Conservation (phyloP, 2,113 vertebrate genomes). For the Brachyhypopomus occidentalis region DNA sequence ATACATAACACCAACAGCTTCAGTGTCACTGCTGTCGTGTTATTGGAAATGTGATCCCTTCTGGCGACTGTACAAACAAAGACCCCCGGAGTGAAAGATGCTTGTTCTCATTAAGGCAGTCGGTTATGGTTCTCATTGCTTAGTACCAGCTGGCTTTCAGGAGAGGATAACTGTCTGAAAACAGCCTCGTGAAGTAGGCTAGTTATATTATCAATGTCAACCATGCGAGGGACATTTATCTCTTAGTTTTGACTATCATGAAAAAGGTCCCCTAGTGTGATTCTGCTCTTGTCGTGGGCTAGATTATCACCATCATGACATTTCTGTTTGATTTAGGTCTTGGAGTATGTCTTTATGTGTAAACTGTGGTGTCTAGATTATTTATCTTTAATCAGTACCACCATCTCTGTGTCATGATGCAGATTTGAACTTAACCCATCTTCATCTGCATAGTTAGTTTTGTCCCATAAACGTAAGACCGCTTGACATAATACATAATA, state of each 20-base stretch:
- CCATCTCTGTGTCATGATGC: constrained; percentile 22
- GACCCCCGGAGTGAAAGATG: constrained; percentile 18
- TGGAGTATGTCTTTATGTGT: constrained; percentile 20
- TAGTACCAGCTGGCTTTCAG: background rate
- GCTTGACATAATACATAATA: too few relatives aligned
- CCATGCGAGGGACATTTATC: background rate
- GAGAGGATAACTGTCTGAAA: background rate
- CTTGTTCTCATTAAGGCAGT: constrained; percentile 9
- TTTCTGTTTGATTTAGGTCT: constrained; percentile 16
- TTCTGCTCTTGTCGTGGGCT: constrained; percentile 28
- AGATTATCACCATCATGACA: constrained; percentile 31
- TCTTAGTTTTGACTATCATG: constrained; percentile 29
- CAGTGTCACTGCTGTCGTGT: constrained; percentile 20
- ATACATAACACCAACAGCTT: constrained; percentile 54
- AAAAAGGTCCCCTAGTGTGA: constrained; percentile 29
- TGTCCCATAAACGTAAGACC: too few relatives aligned
- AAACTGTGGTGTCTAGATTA: constrained; percentile 19
- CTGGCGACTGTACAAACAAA: constrained; percentile 7
- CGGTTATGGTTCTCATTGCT: constrained; percentile 2
- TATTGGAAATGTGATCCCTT: constrained; percentile 15
- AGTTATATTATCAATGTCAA: background rate
- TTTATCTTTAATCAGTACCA: constrained; percentile 4
- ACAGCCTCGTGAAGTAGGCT: background rate
- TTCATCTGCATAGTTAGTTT: too few relatives aligned
- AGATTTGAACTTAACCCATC: background rate